Evolutionary conservation across 2,888 invertebrate species (phyloP).

Genomic region (Drosophila phalerata): DNA sequence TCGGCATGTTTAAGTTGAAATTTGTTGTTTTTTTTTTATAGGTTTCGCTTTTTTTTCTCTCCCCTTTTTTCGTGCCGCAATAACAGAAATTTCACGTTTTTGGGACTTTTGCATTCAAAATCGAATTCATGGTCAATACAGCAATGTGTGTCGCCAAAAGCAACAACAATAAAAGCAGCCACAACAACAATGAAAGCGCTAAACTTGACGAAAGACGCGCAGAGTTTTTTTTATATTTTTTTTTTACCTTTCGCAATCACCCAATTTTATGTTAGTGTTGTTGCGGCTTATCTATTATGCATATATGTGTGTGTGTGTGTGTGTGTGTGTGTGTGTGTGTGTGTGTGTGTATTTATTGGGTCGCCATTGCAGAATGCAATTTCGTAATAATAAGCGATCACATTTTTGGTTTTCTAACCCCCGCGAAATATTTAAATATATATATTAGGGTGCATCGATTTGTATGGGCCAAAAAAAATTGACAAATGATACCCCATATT

Average conservation of each 20-base stretch:
- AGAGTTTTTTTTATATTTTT: conserved; percentile 39
- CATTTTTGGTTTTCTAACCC: conserved; percentile 37
- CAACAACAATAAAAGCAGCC: conserved; percentile 18
- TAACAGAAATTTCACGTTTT: conserved; percentile 54
- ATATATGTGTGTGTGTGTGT: not conserved
- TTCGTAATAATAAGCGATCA: conserved; percentile 60
- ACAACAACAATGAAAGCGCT: conserved; percentile 33
- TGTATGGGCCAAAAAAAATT: too few relatives aligned
- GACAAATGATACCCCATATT: too few relatives aligned
- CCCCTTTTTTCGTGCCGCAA: conserved; percentile 17
- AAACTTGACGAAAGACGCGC: conserved; percentile 72
- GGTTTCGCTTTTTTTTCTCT: conserved; percentile 32
- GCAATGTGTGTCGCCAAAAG: conserved; percentile 73
- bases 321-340: not conserved
- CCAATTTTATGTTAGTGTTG: conserved; percentile 47
- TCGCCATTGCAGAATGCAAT: conserved; percentile 66
- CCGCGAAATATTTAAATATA: conserved; percentile 45
- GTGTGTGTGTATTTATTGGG: conserved; percentile 54
- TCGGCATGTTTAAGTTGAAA: not conserved
- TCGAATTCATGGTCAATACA: conserved; percentile 78
- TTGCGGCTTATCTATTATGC: conserved; percentile 49
- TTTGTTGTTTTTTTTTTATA: conserved; percentile 25
- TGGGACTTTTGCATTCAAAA: conserved; percentile 75
- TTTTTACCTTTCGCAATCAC: conserved; percentile 55
- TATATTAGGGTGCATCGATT: too few relatives aligned